phyloP scores from a whole-genome alignment of 2,888 invertebrate genomes.

The Chorisops tibialis region DNA sequence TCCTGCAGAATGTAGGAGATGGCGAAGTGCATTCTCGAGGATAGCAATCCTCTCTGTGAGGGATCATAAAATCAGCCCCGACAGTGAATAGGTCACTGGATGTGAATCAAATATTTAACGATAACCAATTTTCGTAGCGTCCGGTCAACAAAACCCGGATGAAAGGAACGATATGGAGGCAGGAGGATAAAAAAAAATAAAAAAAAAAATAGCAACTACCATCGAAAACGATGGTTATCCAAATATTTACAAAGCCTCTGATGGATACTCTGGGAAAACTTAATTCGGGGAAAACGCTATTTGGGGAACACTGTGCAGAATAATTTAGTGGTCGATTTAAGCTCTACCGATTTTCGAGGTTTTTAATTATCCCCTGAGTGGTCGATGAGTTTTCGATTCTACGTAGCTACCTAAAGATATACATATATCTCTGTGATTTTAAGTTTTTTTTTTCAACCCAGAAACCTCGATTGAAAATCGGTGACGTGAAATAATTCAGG shows the following conservation, averaged over 20 bases:
- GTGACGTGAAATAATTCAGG: too few relatives aligned
- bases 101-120: slow-evolving; percentile 12
- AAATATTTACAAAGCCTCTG: slow-evolving; percentile 8
- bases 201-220: not conserved
- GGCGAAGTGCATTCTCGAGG: too few relatives aligned
- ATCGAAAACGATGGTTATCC: not conserved
- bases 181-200: not conserved
- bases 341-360: too few relatives aligned
- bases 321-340: not conserved
- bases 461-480: too few relatives aligned
- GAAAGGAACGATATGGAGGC: not conserved
- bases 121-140: slow-evolving; percentile 10
- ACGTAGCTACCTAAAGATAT: not conserved
- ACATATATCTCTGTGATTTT: too few relatives aligned
- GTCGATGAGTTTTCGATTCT: not conserved
- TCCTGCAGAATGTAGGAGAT: too few relatives aligned
- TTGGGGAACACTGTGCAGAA: not conserved
- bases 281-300: not conserved
- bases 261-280: not conserved
- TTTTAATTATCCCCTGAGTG: too few relatives aligned
- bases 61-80: slow-evolving; percentile 2
- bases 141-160: not conserved
- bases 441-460: too few relatives aligned
- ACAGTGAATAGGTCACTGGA: slow-evolving; percentile 8
- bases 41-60: not conserved